Percentiles rank a stretch among this genome's conserved stretches.
Evolutionary conservation across 2,888 invertebrate genomes (phyloP).

Genomic region (Sarcophaga carnaria): DNA sequence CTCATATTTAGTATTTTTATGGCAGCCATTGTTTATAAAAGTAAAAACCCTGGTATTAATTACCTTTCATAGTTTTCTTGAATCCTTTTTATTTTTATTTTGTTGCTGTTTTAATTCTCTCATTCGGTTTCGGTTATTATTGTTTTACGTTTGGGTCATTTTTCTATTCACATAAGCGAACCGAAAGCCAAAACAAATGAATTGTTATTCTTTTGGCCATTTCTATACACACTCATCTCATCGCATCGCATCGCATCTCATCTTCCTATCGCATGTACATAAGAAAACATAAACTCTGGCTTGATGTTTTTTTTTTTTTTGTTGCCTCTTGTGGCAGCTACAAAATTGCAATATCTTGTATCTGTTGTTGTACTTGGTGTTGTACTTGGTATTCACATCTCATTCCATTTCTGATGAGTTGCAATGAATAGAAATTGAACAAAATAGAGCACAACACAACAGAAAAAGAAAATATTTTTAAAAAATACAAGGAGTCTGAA

Average conservation of each 20-base stretch:
- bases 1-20: background rate
- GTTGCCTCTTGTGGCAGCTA: background rate
- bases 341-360: constrained; percentile 54
- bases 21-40: background rate
- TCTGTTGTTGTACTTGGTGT: background rate
- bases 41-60: constrained; percentile 36
- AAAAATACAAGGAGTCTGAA: background rate
- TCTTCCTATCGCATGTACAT: background rate
- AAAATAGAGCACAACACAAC: constrained; percentile 51
- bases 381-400: constrained; percentile 48
- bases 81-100: constrained; percentile 21
- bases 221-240: constrained; percentile 33
- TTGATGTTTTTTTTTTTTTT: constrained; percentile 14
- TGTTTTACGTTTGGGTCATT: constrained; percentile 48
- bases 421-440: constrained; percentile 74
- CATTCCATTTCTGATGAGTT: constrained; percentile 70
- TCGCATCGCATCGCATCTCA: no score
- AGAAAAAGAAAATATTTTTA: no score
- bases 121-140: constrained; percentile 27
- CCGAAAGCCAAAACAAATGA: constrained; percentile 33
- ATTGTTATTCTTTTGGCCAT: constrained; percentile 63
- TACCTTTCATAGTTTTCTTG: constrained; percentile 50
- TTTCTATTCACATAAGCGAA: constrained; percentile 27
- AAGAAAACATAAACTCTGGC: constrained; percentile 46
- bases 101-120: constrained; percentile 24